Conservation (phyloP, 2,888 invertebrate species). For the Lucinisca nassula region DNA sequence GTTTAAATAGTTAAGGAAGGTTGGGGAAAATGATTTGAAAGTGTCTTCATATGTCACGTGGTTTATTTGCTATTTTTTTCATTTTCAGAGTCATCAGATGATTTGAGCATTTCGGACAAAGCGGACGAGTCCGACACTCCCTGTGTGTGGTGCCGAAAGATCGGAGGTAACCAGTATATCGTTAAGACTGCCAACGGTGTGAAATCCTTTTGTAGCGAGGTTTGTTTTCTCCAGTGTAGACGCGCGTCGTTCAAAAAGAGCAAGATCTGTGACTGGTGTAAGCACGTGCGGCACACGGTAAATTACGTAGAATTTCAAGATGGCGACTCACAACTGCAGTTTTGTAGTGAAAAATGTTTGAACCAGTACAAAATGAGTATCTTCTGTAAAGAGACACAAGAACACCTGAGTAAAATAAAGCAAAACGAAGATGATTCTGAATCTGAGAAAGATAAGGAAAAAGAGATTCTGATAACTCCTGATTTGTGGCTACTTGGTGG, state of each 20-base stretch:
- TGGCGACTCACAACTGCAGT: conserved; percentile 96
- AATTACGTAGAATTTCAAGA: conserved; percentile 97
- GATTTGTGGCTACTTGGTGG: conserved; percentile 93
- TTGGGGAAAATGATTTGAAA: too few relatives aligned
- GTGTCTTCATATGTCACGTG: too few relatives aligned
- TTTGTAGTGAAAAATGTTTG: conserved; percentile 96
- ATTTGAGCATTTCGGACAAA: not conserved
- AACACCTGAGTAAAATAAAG: conserved; percentile 93
- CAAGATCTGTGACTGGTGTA: conserved; percentile 97
- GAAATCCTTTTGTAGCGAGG: conserved; percentile 93
- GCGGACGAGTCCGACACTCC: conserved; percentile 46
- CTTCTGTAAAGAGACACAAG: conserved; percentile 97
- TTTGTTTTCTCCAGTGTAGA: conserved; percentile 96
- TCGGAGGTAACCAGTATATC: conserved; percentile 86
- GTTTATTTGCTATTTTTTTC: not conserved
- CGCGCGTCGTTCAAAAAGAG: conserved; percentile 96
- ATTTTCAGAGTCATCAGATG: not conserved
- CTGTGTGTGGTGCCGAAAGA: conserved; percentile 88
- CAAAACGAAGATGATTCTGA: conserved; percentile 52
- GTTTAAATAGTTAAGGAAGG: too few relatives aligned
- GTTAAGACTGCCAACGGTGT: conserved; percentile 84
- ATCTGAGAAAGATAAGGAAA: conserved; percentile 65
- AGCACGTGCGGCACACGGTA: conserved; percentile 96
- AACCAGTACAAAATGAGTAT: conserved; percentile 99
- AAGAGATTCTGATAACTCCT: conserved; percentile 93